Evolutionary conservation across 2,113 vertebrate species (phyloP).

Genomic region (Megaleporinus macrocephalus): DNA sequence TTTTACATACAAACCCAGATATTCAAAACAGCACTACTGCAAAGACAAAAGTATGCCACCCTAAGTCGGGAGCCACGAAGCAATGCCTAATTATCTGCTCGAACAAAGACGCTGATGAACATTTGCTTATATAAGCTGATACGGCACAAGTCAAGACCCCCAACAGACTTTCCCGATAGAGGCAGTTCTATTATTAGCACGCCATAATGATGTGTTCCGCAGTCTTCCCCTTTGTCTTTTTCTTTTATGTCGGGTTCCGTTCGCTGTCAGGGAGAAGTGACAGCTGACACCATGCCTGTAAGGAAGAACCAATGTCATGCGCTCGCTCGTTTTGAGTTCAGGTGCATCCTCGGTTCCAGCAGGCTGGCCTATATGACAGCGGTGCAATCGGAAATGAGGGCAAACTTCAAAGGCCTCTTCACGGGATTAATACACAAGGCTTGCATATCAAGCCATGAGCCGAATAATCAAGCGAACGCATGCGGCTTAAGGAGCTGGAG

Average conservation of each 20-base stretch:
- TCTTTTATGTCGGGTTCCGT: conserved; percentile 19
- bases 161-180: conserved; percentile 2
- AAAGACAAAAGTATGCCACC: background rate
- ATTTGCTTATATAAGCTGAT: conserved; percentile 64
- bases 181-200: conserved; percentile 11
- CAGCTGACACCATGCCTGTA: background rate
- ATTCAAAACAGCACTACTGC: background rate
- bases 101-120: conserved; percentile 23
- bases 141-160: conserved; percentile 11
- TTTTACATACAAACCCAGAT: background rate
- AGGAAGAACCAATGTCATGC: background rate
- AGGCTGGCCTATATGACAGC: background rate
- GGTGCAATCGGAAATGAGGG: conserved; percentile 6
- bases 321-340: background rate
- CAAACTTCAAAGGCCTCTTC: conserved; percentile 31
- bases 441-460: conserved; percentile 15
- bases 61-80: background rate
- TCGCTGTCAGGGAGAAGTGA: background rate
- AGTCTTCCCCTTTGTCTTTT: conserved; percentile 22
- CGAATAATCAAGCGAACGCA: conserved; percentile 19
- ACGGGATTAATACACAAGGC: conserved; percentile 23
- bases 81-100: conserved; percentile 1
- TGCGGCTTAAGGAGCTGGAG: conserved; percentile 3
- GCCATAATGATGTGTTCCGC: conserved; percentile 33
- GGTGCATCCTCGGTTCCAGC: conserved; percentile 15